Percentiles rank a stretch among this genome's conserved stretches.
Evolutionary conservation across 2,888 invertebrate genomes (phyloP).

Genomic region (Strigamia crassipes): DNA sequence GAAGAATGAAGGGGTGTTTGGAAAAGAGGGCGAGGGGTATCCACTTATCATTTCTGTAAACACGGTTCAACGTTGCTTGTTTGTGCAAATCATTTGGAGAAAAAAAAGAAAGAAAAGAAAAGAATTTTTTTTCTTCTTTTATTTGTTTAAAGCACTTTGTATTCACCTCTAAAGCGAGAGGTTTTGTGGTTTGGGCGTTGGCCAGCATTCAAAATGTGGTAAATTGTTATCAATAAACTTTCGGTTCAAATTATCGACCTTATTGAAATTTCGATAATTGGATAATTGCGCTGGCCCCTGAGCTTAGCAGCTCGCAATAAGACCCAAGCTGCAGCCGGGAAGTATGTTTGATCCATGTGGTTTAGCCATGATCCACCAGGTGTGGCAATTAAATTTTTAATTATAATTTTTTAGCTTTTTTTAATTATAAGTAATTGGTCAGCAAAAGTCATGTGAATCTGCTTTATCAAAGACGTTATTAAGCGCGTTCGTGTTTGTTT

Average conservation of each 20-base stretch:
- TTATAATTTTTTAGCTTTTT: too few relatives aligned
- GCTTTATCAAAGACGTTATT: too few relatives aligned
- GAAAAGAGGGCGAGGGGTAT: not conserved
- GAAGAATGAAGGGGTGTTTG: constrained; percentile 17
- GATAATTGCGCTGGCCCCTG: not conserved
- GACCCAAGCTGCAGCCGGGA: not conserved
- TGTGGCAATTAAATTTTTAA: too few relatives aligned
- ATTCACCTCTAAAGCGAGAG: not conserved
- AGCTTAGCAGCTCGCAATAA: not conserved
- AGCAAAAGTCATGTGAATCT: too few relatives aligned
- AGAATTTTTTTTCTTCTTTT: not conserved
- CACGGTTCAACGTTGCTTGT: not conserved
- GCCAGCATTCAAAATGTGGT: not conserved
- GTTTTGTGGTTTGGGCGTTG: not conserved
- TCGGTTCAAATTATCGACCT: not conserved
- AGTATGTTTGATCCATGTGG: too few relatives aligned
- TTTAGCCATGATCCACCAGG: too few relatives aligned
- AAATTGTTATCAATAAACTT: constrained; percentile 6
- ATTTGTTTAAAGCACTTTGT: not conserved
- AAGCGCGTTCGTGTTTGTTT: too few relatives aligned
- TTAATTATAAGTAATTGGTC: too few relatives aligned
- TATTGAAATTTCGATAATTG: not conserved
- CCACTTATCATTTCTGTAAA: constrained; percentile 37
- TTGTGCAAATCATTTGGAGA: constrained; percentile 12
- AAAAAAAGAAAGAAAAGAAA: not conserved